A percentile compares a stretch with the other conserved stretches of the same genome.
Conservation (phyloP, 2,113 vertebrate genomes). For the Oenanthe melanoleuca region DNA sequence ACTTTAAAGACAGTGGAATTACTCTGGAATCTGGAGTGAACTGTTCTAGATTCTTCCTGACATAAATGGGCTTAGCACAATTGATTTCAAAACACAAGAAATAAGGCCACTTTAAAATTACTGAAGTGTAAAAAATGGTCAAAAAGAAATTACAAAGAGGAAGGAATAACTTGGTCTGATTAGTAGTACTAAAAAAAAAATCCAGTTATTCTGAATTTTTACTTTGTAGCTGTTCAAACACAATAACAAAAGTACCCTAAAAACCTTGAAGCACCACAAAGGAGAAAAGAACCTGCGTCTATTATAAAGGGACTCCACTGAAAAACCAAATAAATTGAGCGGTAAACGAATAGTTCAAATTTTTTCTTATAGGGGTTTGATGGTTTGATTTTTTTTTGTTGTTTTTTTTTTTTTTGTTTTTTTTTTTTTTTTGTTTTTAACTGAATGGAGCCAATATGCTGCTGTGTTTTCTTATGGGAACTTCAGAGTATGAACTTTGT, state of each 20-base stretch:
- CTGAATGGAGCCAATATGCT: neutral
- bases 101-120: neutral
- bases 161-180: neutral
- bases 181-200: neutral
- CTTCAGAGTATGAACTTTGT: neutral
- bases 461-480: neutral
- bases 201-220: neutral
- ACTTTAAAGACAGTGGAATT: neutral
- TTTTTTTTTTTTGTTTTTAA: neutral
- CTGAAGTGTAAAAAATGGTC: neutral
- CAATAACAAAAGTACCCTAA: neutral
- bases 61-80: neutral
- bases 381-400: neutral
- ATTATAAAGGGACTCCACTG: neutral
- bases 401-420: too few relatives aligned
- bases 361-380: neutral
- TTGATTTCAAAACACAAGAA: neutral
- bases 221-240: neutral
- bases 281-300: neutral
- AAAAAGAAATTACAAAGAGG: neutral
- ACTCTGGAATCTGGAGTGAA: neutral
- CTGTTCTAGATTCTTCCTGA: neutral
- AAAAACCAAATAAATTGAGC: neutral
- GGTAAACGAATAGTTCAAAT: neutral
- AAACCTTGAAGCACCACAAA: neutral